Percentiles rank a stretch among this genome's conserved stretches.
Evolutionary conservation across 2,113 vertebrate species (phyloP).

Genomic region (Hippopotamus amphibius): DNA sequence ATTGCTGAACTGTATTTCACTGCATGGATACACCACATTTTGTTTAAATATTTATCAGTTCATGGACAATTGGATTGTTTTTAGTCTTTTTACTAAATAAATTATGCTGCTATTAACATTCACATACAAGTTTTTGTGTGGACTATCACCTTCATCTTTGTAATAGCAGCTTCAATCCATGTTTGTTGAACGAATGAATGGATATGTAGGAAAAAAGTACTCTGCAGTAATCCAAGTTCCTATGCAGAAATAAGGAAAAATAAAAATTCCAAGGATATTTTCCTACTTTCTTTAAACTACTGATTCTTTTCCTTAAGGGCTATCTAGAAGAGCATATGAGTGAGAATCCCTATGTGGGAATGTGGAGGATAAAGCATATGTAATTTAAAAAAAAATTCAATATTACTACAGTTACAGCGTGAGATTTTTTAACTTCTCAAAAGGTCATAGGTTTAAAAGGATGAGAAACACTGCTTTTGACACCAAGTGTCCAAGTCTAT

Average conservation of each 20-base stretch:
- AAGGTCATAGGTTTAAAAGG: neutral
- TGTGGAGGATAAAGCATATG: neutral
- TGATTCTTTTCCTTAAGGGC: neutral
- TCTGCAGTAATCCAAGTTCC: neutral
- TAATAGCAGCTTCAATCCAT: neutral
- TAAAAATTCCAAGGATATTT: constrained; percentile 1
- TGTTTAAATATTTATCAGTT: neutral
- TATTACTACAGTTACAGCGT: neutral
- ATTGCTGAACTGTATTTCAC: neutral
- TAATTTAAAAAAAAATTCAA: constrained; percentile 27
- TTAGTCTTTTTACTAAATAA: neutral
- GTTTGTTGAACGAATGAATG: neutral
- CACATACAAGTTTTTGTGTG: neutral
- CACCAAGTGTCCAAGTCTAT: neutral
- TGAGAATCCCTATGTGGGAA: neutral
- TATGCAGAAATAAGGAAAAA: neutral
- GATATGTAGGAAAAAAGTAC: neutral
- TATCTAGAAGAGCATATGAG: neutral
- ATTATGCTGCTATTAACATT: constrained; percentile 32
- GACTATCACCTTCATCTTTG: neutral
- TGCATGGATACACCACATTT: neutral
- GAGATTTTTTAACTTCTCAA: neutral
- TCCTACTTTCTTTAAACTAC: constrained; percentile 23
- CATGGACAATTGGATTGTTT: neutral
- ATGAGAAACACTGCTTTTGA: neutral